Conservation (phyloP, 2,888 invertebrate genomes). For the Microctonus hyperodae region DNA sequence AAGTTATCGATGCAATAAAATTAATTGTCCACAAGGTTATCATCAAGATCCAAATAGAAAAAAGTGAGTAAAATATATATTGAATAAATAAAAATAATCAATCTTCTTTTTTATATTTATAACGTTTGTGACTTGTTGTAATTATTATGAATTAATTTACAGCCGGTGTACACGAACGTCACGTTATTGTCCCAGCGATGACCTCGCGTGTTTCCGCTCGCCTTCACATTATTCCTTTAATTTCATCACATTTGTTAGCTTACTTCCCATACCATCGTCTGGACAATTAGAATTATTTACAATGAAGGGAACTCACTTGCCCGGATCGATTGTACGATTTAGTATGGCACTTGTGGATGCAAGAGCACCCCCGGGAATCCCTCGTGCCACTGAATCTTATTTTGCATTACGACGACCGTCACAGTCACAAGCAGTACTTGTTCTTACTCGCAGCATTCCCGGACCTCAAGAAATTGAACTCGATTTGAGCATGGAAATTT, state of each 20-base stretch:
- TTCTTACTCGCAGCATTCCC: slow-evolving; percentile 74
- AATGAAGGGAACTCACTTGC: slow-evolving; percentile 81
- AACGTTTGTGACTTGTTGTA: slow-evolving; percentile 10
- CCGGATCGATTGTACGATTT: slow-evolving; percentile 77
- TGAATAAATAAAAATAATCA: neutral
- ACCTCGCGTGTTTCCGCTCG: slow-evolving; percentile 76
- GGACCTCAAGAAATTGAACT: slow-evolving; percentile 93
- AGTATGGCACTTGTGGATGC: slow-evolving; percentile 74
- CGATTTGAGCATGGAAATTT: slow-evolving; percentile 85
- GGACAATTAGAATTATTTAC: slow-evolving; percentile 83
- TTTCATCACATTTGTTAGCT: slow-evolving; percentile 90
- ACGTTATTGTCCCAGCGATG: slow-evolving; percentile 76
- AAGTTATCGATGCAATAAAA: slow-evolving; percentile 83
- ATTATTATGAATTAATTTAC: slow-evolving; percentile 50
- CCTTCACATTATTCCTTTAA: slow-evolving; percentile 92
- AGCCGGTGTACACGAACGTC: slow-evolving; percentile 83
- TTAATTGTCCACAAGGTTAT: slow-evolving; percentile 88
- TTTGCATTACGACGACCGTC: slow-evolving; percentile 66
- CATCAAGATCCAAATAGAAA: slow-evolving; percentile 76
- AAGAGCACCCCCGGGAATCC: slow-evolving; percentile 70
- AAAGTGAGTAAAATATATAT: slow-evolving; percentile 72
- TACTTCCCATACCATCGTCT: slow-evolving; percentile 72
- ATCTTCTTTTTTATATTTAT: too few species aligned
- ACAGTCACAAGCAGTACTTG: slow-evolving; percentile 78
- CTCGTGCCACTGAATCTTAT: slow-evolving; percentile 67